Base-by-base conservation (phyloP, 2,113 vertebrate species). In the Mirounga angustirostris region DNA sequence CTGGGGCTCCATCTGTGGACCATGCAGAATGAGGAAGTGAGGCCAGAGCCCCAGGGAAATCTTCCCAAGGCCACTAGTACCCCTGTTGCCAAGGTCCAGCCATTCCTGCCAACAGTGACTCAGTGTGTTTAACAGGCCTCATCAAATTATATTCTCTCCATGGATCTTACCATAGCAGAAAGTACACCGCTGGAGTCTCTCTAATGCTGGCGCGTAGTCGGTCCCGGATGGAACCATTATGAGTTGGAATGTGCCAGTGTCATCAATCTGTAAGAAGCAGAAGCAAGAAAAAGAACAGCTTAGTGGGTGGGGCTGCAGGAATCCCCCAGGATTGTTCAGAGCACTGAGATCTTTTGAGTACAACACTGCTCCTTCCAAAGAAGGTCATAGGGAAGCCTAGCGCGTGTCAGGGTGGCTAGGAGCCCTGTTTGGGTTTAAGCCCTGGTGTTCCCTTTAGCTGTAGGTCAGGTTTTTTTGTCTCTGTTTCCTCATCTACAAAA, bases 131-230 rank as follows among this genome's bases (percentile, higher is more conserved):
- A 69, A 92, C 6, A 58, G 52, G 18, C 80, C 67, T 59, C 30
- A 58, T 59, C 59, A 50, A 46, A 58, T 50, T 21, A 30, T 1
- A 36, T 15, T 52, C 16, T 79, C 54, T 65, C 82, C 2, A 7
- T 33, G 73, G 88, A 56, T 87, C 98, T 98, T 97, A 99, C 99
- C 99, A 1, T 97, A 98, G 94, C 99, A 99, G 93, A 99, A 98
- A 24, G 97, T 98, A 78, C 99, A 99, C 0, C 40, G 24, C 24
- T 90, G 97, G 14, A 99, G 95, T 36, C 8, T 94, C 88, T 96
- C 80, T 36, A 98, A 46, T 0, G 16, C 28, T 40, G 93, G 58
- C 2, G 0, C 15, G 43, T 91, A 59, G 73, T 98, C 93, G 0
- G 26, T 28, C 24, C 95, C 91, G 0, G 85, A n/a, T 1, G 95